Evolutionary conservation across 1,140 invertebrate genomes (phyloP).

Genomic region (Chymomyza costata): DNA sequence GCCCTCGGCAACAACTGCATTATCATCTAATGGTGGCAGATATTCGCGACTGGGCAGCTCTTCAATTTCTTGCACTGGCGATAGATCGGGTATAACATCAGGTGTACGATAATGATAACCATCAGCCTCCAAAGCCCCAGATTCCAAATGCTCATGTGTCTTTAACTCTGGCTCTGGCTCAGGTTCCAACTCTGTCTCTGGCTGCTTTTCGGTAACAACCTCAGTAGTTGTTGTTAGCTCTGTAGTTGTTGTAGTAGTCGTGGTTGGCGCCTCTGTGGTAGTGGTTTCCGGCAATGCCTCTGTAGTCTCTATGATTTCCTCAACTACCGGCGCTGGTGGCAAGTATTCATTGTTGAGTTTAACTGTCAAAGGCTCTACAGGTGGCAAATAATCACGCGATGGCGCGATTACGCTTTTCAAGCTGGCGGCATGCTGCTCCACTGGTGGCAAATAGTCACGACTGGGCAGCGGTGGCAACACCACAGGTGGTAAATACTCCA

Average conservation of each 20-base stretch:
- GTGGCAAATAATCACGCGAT: constrained; percentile 56
- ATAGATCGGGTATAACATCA: constrained; percentile 37
- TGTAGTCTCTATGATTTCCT: constrained; percentile 13
- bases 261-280: constrained; percentile 29
- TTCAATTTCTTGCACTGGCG: constrained; percentile 9
- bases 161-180: constrained; percentile 26
- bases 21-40: constrained; percentile 45
- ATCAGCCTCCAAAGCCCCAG: constrained; percentile 39
- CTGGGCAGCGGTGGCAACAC: constrained; percentile 52
- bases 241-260: too few relatives aligned
- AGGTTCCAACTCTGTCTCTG: constrained; percentile 19
- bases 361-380: constrained; percentile 16
- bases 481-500: constrained; percentile 59
- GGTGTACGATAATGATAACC: constrained; percentile 54
- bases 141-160: constrained; percentile 32
- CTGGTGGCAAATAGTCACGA: constrained; percentile 55
- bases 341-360: constrained; percentile 25
- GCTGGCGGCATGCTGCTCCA: constrained; percentile 50
- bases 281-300: constrained; percentile 14
- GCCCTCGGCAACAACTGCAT: constrained; percentile 38
- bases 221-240: constrained; percentile 18
- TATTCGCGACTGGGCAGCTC: constrained; percentile 23
- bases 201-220: constrained; percentile 13
- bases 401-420: constrained; percentile 44
- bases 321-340: constrained; percentile 27